Percentiles rank a stretch among this genome's conserved stretches.
Conservation (phyloP, 2,113 vertebrate species). For the Pipa parva region DNA sequence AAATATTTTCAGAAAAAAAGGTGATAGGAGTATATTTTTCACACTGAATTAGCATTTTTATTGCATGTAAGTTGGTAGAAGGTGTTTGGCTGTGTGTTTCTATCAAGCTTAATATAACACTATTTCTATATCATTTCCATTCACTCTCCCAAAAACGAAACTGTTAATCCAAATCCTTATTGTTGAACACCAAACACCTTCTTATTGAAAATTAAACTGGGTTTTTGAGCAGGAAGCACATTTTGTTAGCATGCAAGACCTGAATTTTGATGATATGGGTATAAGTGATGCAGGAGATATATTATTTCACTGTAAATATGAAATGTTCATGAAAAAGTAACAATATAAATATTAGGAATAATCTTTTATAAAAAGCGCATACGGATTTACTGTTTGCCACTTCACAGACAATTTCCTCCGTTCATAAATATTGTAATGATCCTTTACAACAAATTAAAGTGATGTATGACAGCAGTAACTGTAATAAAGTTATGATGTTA, state of each 20-base stretch:
- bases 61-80: constrained; percentile 38
- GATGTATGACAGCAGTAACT: constrained; percentile 3
- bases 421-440: constrained; percentile 34
- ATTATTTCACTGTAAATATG: constrained; percentile 10
- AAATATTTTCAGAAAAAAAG: constrained; percentile 22
- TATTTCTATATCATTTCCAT: constrained; percentile 18
- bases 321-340: constrained; percentile 12
- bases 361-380: neutral
- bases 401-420: neutral
- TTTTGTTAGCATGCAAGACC: constrained; percentile 9
- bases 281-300: neutral
- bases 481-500: neutral
- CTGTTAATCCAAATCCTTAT: constrained; percentile 24
- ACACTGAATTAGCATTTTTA: constrained; percentile 35
- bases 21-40: constrained; percentile 18
- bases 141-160: constrained; percentile 23
- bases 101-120: constrained; percentile 31
- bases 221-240: constrained; percentile 8
- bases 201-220: constrained; percentile 34
- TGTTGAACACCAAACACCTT: constrained; percentile 5
- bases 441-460: constrained; percentile 26
- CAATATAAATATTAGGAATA: constrained; percentile 17
- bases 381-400: constrained; percentile 1
- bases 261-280: constrained; percentile 25
- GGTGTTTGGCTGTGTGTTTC: constrained; percentile 24